Conservation (phyloP, 1,140 invertebrate species). For the Camponotus vicinus region DNA sequence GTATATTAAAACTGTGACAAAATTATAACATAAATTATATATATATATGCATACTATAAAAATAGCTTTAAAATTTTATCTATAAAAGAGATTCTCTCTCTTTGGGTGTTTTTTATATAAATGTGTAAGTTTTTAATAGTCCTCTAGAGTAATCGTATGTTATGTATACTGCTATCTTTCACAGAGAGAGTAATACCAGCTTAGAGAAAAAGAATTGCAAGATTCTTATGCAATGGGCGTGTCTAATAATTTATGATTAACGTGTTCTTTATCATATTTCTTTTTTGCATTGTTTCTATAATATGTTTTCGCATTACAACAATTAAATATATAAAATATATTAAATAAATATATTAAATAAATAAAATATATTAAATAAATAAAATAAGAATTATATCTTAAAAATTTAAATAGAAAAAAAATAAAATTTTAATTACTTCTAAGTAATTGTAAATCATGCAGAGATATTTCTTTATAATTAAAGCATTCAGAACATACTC, state of each 20-base stretch:
- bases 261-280: background rate
- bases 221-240: background rate
- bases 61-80: background rate
- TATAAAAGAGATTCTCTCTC: background rate
- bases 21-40: too few relatives aligned
- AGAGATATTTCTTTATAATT: background rate
- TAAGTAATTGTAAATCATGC: background rate
- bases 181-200: background rate
- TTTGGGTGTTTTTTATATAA: background rate
- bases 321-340: too few relatives aligned
- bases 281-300: background rate
- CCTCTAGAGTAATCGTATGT: background rate
- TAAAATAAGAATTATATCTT: background rate
- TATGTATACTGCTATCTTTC: background rate
- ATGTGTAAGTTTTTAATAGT: background rate
- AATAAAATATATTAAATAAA: slow-evolving; percentile 8
- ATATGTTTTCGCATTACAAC: background rate
- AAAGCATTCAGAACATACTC: background rate
- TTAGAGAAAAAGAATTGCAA: background rate
- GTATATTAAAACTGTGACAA: background rate
- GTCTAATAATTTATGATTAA: background rate
- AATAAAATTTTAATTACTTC: background rate
- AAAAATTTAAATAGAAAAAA: slow-evolving; percentile 2
- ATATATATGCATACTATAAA: background rate
- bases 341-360: background rate